Evolutionary conservation across 1,140 invertebrate genomes (phyloP).

Genomic region (Oedothorax gibbosus): DNA sequence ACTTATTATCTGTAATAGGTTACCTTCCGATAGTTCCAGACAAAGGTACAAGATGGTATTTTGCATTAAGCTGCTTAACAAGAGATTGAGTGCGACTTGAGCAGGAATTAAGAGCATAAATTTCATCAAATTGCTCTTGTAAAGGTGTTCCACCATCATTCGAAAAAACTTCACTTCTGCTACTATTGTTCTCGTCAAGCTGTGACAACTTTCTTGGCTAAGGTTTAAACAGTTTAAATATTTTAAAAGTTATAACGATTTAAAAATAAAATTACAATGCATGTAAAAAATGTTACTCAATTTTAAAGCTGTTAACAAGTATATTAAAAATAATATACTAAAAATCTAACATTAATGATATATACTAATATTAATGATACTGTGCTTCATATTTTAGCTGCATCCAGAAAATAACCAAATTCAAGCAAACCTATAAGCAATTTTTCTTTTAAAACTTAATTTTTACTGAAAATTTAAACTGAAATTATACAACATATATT

Average conservation of each 20-base stretch:
- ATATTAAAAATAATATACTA: neutral
- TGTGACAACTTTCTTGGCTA: slow-evolving; percentile 16
- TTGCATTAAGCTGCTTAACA: neutral
- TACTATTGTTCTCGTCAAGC: neutral
- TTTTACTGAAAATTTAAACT: neutral
- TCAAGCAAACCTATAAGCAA: neutral
- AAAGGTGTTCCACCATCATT: neutral
- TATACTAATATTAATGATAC: neutral
- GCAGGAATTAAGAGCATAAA: neutral
- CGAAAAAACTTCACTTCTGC: neutral
- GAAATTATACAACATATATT: no score
- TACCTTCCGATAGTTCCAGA: slow-evolving; percentile 5
- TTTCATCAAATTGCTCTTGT: neutral
- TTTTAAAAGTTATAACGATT: neutral
- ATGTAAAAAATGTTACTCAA: neutral
- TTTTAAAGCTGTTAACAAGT: neutral
- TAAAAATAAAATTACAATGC: neutral
- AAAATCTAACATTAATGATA: neutral
- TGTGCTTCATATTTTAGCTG: neutral
- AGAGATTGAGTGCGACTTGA: neutral
- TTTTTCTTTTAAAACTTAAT: neutral
- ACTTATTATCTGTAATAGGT: neutral
- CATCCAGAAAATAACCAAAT: neutral
- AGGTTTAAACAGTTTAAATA: neutral
- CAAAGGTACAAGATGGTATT: neutral